Base-by-base conservation (phyloP, 1,140 invertebrate genomes). In the Ceratina australensis region DNA sequence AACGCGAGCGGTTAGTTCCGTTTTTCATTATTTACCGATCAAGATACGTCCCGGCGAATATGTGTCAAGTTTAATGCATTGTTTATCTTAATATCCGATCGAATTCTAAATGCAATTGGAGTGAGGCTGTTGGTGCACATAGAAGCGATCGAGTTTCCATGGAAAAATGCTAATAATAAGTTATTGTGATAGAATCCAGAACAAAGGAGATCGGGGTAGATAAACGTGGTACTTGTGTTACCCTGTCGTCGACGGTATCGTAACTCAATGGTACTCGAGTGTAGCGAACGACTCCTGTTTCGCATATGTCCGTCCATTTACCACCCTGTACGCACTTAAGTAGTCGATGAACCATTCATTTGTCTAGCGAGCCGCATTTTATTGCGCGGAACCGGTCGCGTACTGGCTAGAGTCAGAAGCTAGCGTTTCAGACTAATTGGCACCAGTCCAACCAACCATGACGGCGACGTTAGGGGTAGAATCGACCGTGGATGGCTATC, bases 371-470 rank as follows among this genome's bases (percentile, higher is more conserved):
- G 1, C 20, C 28, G 56, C 3, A 66, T 63, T 64, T 42, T 49
- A 22, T 67, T 56, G 16, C 18, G 22, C 20, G n/a, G 7, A 80
- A 84, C 67, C 24, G 64, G 65, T 82, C 71, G 52, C 22, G 22
- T 24, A 33, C 54, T 61, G 52, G 33, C 10, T 54, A 57, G 4
- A 54, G 33, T 42, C 33, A 42, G 33, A 42, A 10, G 33, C 33
- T n/a, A 22, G 5, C 47, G 16, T 18, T 65, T 72, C 24, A 73
- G 71, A 75, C 66, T 75, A 60, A 61, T 49, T 71, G 77, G 66
- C 80, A 79, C 66, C 66, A 64, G 56, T 47, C 64, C 64, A 57
- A 56, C 10, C 50, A 66, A 52, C 63, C 61, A 67, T 67, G 54
- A 64, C 56, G 26, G 16, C 24, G 22, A 49, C 33, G 33, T 42